Percentiles rank a stretch among this genome's conserved stretches.
Conservation (phyloP, 2,113 vertebrate species). For the Atherinomorus stipes region DNA sequence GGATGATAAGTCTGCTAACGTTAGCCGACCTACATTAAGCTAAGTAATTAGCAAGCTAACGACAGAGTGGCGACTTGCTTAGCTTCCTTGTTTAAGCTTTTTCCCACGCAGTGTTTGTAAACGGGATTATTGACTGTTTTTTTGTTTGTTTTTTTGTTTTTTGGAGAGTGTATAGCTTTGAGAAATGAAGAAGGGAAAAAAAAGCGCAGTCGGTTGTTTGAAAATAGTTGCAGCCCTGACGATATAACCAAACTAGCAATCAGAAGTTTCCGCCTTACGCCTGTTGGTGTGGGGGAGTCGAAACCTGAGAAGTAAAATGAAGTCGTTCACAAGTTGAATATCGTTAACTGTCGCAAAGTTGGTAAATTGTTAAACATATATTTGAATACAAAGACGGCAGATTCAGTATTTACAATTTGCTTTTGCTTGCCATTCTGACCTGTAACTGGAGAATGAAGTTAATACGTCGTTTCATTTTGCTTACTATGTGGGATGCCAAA, state of each 20-base stretch:
- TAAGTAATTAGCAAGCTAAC: conserved; percentile 40
- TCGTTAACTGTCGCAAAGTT: neutral
- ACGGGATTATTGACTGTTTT: no score
- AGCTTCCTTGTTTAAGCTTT: neutral
- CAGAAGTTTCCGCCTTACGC: neutral
- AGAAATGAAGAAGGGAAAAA: no score
- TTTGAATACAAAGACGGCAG: no score
- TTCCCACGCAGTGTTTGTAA: neutral
- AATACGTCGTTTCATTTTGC: no score
- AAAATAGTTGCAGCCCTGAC: neutral
- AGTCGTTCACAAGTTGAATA: neutral
- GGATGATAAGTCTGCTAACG: conserved; percentile 52
- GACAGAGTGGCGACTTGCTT: neutral
- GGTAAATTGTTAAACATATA: neutral
- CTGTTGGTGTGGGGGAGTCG: neutral
- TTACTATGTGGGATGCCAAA: no score
- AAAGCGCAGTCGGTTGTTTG: neutral
- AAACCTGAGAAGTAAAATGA: neutral
- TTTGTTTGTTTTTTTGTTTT: no score
- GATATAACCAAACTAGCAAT: neutral
- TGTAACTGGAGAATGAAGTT: no score
- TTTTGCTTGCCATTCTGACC: no score
- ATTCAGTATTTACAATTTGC: no score
- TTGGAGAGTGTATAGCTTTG: no score
- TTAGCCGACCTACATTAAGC: conserved; percentile 42